Evolutionary conservation across 2,888 invertebrate genomes (phyloP).

Genomic region (Nemotelus pantherinus): DNA sequence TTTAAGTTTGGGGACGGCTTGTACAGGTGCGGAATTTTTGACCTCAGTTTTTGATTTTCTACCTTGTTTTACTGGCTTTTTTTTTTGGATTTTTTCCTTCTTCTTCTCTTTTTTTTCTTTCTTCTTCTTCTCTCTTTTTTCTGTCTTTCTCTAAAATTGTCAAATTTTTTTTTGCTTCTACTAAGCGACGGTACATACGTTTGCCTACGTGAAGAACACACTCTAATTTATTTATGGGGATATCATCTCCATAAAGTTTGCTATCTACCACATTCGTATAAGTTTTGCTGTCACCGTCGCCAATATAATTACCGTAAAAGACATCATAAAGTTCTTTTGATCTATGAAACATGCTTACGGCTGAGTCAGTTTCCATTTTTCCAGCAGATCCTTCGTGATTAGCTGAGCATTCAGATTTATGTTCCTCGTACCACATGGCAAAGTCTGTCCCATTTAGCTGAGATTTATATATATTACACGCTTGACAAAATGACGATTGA

Average conservation of each 20-base stretch:
- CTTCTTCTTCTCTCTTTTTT: background rate
- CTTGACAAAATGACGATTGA: constrained; percentile 17
- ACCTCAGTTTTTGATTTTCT: constrained; percentile 11
- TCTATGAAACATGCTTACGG: constrained; percentile 1
- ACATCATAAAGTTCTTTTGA: constrained; percentile 17
- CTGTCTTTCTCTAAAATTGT: background rate
- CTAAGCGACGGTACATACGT: constrained; percentile 7
- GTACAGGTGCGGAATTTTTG: constrained; percentile 4
- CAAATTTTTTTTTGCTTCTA: background rate
- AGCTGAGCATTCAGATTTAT: constrained; percentile 11
- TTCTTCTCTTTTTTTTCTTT: background rate
- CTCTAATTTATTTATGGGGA: background rate
- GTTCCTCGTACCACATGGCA: constrained; percentile 14
- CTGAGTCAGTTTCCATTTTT: constrained; percentile 1
- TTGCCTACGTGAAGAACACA: constrained; percentile 15
- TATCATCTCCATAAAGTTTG: background rate
- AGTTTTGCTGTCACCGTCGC: constrained; percentile 13
- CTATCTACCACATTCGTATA: background rate
- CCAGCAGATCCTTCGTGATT: constrained; percentile 18
- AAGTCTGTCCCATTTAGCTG: constrained; percentile 14
- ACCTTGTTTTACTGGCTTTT: constrained; percentile 12
- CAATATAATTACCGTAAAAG: constrained; percentile 4
- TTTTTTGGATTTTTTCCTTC: background rate
- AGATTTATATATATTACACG: constrained; percentile 22
- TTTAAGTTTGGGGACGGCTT: constrained; percentile 2